Conservation (phyloP, 2,113 vertebrate genomes). For the Ceratotherium simum region DNA sequence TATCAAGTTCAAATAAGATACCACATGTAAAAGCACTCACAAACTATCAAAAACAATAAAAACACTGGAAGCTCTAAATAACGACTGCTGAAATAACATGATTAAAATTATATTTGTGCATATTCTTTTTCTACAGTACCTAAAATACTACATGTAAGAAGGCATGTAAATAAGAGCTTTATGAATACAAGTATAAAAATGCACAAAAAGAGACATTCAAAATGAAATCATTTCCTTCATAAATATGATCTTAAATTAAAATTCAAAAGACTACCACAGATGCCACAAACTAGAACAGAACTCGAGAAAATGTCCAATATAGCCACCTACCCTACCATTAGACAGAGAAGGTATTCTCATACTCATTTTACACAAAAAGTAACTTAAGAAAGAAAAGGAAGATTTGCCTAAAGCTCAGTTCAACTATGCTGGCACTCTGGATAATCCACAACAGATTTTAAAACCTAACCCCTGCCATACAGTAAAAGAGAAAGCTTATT, state of each 20-base stretch:
- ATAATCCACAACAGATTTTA: neutral
- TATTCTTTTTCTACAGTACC: neutral
- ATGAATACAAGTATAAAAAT: neutral
- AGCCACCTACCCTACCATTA: neutral
- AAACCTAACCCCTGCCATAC: neutral
- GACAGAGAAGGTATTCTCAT: neutral
- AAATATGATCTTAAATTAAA: conserved; percentile 21
- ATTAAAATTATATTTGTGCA: neutral
- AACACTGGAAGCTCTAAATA: conserved; percentile 3
- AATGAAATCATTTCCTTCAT: conserved; percentile 17
- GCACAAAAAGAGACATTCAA: neutral
- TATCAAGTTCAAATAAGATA: neutral
- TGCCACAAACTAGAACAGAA: neutral
- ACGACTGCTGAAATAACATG: conserved; percentile 11
- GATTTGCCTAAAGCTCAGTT: neutral
- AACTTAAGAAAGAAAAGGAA: neutral
- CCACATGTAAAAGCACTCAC: neutral
- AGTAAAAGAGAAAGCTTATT: neutral
- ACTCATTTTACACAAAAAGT: neutral
- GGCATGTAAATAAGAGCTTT: neutral
- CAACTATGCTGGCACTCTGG: neutral
- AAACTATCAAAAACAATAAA: conserved; percentile 1
- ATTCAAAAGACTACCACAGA: neutral
- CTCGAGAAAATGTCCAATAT: neutral
- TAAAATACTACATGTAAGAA: conserved; percentile 23